A percentile compares a stretch with the other conserved stretches of the same genome.
Evolutionary conservation across 2,113 vertebrate genomes (phyloP).

Genomic region (Neolamprologus hecqui): DNA sequence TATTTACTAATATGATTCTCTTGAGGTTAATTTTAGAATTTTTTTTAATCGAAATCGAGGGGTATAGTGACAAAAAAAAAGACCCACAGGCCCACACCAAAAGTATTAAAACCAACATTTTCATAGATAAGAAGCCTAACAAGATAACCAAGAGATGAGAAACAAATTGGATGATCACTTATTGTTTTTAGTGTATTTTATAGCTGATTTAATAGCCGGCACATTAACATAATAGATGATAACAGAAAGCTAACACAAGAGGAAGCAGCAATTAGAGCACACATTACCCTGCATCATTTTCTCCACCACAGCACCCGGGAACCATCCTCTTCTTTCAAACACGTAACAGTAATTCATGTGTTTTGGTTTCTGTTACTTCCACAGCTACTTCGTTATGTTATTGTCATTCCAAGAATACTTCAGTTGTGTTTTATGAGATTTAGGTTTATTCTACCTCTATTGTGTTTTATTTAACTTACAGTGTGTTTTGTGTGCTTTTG

Average conservation of each 20-base stretch:
- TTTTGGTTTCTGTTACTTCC: rapidly evolving
- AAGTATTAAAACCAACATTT: no score
- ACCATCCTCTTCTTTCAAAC: background rate
- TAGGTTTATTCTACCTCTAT: background rate
- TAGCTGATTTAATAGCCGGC: background rate
- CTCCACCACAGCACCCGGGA: background rate
- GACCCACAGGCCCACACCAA: rapidly evolving
- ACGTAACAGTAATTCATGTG: background rate
- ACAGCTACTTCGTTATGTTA: rapidly evolving
- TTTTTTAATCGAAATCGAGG: rapidly evolving
- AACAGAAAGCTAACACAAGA: background rate
- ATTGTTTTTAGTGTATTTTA: background rate
- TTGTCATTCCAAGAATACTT: background rate
- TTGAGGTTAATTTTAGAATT: no score
- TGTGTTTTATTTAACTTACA: background rate
- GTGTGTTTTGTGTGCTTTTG: background rate
- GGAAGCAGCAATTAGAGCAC: rapidly evolving
- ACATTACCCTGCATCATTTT: background rate
- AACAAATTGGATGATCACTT: no score
- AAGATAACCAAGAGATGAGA: background rate
- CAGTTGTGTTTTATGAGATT: background rate
- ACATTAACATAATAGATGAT: rapidly evolving
- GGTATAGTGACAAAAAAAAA: no score
- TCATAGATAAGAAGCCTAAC: background rate
- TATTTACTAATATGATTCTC: no score